These are phyloP conservation scores for Peromyscus leucopus DNA, from an alignment of 2,113 vertebrate genomes.

Conservation along the genomic window DNA sequence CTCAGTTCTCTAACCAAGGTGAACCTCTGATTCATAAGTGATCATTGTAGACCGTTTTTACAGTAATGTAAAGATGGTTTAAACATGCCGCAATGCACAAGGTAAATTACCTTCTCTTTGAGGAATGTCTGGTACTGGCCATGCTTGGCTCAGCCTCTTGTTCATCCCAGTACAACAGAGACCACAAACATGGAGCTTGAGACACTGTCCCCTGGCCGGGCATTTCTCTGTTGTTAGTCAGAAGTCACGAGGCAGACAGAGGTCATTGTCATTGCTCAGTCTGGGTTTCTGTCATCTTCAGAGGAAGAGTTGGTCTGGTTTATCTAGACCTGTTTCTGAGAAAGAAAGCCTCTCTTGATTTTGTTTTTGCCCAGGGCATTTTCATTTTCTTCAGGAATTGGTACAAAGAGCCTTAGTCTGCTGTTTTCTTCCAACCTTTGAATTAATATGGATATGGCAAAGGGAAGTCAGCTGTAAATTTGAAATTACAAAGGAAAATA, in stretches of 20 bases:
- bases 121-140: not conserved
- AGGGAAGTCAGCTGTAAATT: not conserved
- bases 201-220: not conserved
- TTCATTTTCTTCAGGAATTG: not conserved
- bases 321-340: not conserved
- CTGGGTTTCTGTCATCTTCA: not conserved
- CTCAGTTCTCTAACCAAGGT: not conserved
- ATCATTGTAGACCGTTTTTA: not conserved
- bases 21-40: not conserved
- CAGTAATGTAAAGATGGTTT: not conserved
- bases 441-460: not conserved
- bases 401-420: not conserved
- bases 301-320: not conserved
- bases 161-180: not conserved
- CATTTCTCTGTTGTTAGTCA: not conserved
- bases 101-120: not conserved
- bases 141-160: not conserved
- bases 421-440: not conserved
- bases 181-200: not conserved
- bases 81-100: not conserved
- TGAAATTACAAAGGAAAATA: constrained; percentile 20
- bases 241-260: too few relatives aligned
- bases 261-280: not conserved
- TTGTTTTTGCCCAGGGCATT: not conserved
- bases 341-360: not conserved